Base-by-base conservation (phyloP, 2,888 invertebrate species). In the Cephus runcator region DNA sequence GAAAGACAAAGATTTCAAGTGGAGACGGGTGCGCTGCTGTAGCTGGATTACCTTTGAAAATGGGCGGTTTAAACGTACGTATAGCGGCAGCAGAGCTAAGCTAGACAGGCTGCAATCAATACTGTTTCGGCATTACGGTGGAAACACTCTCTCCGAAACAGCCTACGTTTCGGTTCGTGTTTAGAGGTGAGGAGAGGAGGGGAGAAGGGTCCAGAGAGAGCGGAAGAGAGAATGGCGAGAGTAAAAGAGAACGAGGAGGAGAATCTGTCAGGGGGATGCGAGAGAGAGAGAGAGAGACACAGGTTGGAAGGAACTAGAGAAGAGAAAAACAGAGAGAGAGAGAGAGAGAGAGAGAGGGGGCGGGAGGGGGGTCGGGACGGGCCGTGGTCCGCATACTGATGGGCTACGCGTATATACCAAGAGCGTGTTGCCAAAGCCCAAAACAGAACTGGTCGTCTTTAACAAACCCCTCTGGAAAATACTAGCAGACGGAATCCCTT, bases 341-440 rank as follows among this genome's bases (percentile, higher is more conserved):
- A 73, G 71, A 79, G 73, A 12, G 12, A 15, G 77, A 75, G 71
- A 75, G 36, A 81, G 79, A 75, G 79, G 83, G 81, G 73, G 56
- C 78, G 80, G 79, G 79, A 78, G 80, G 81, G 80, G 84, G 81
- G 73, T 76, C 81, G 83, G 84, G 84, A 82, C 84, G 87, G 85
- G 90, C 85, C 91, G 90, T 90, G 91, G 89, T 88, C 88, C 90
- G 91, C 91, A 91, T 91, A 91, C 91, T 91, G 90, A 91, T 91
- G 88, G 86, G 87, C 85, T 85, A 85, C 83, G 86, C 84, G 85
- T 85, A 82, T 83, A 84, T 85, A 84, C 85, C 83, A 83, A 79
- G 78, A 79, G 79, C 79, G 77, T 80, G 84, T 75, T 82, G 81
- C 79, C 84, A 80, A 82, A 88, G 86, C 84, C 86, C 81, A 87